Conservation (phyloP, 2,888 invertebrate genomes). For the Dusona sp. region DNA sequence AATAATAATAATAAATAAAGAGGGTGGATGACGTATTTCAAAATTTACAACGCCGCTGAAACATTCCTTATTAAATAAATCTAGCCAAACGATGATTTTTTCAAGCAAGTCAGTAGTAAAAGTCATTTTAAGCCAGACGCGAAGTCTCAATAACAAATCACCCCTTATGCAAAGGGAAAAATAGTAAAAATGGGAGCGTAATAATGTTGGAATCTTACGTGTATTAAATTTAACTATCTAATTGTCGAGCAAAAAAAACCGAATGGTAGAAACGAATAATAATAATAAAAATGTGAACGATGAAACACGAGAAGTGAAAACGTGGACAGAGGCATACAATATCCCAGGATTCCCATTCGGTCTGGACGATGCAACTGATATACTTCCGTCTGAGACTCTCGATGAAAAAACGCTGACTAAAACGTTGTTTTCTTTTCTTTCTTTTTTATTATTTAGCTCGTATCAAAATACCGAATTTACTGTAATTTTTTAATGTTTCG, state of each 20-base stretch:
- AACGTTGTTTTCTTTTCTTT: constrained; percentile 36
- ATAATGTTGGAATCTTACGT: neutral
- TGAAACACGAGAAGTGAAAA: constrained; percentile 65
- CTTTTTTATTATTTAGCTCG: constrained; percentile 46
- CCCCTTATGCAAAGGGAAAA: neutral
- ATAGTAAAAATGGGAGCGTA: neutral
- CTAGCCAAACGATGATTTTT: neutral
- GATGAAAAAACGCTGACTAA: constrained; percentile 61
- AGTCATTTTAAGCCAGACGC: constrained; percentile 42
- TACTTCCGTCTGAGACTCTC: constrained; percentile 63
- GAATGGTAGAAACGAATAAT: neutral
- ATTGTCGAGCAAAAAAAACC: constrained; percentile 2
- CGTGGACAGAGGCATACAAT: constrained; percentile 56
- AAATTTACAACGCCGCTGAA: neutral
- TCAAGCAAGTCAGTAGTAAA: constrained; percentile 40
- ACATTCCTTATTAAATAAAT: neutral
- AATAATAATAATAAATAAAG: neutral
- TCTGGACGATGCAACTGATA: constrained; percentile 64
- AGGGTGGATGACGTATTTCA: neutral
- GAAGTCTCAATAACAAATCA: neutral
- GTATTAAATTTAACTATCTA: constrained; percentile 45
- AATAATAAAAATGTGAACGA: constrained; percentile 40
- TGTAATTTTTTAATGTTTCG: neutral
- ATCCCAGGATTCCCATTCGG: constrained; percentile 48
- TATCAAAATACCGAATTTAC: constrained; percentile 49